Evolutionary conservation across 2,113 vertebrate species (phyloP), one percentile per base, ranked within the genome.

Genomic region (Colinus virginianus): DNA sequence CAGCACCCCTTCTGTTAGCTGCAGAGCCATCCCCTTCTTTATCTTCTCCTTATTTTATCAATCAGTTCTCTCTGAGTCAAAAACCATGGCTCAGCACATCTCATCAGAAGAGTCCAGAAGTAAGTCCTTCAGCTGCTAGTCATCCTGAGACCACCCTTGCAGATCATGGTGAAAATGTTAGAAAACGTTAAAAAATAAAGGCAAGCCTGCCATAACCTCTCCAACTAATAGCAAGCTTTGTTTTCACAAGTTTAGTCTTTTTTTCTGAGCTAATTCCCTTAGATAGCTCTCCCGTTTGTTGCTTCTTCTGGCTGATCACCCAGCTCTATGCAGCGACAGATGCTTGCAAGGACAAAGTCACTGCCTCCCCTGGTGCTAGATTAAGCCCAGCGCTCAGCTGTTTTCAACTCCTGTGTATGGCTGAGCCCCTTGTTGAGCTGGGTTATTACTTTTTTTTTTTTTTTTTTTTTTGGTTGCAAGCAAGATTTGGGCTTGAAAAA

Each of bases 181-280:
- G 62, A 75, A 90, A 90, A 90, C n/a, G 71, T 51, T 90, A 69
- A 92, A 87, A 84, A 86, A 70, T 53, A 91, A 70, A 76, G 34
- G 26, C 2, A 0, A 32, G 55, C 34, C 43, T 87, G 82, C 78
- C 70, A 68, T 68, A 78, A 72, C 74, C 1, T 0, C 64, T 84
- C 30, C 78, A 45, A 48, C 25, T 79, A 92, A 45, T 30, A 78
- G 49, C 49, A n/a, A 69, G 32, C 28, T 36, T 78, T 82, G 66
- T 30, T 48, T 76, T 61, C 1, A 0, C 74, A 66, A 77, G 19
- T 76, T 76, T 69, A 90, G 36, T 38, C 28, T 69, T n/a, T 49
- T 69, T 66, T 69, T 66, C 64, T 70, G 56, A 89, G 51, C 59
- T 79, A 36, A 49, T 89, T 90, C 81, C 43, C 62, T 63, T 23